Evolutionary conservation across 2,797 vertebrate genomes (phyloP).

Genomic region (Garrulus glandarius): DNA sequence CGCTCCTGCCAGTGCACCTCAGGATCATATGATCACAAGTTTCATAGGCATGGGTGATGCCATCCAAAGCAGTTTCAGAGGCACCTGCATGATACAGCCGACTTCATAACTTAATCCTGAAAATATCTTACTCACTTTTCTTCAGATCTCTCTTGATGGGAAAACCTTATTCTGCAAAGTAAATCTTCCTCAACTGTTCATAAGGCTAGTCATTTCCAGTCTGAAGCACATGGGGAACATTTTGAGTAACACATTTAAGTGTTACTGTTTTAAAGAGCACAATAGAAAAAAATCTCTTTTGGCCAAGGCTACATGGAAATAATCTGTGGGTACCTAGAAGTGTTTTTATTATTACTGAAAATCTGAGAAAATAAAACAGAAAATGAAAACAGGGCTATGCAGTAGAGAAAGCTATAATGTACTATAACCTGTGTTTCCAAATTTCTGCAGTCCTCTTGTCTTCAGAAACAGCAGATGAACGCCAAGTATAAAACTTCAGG

Average conservation of each 20-base stretch:
- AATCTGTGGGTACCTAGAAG: neutral
- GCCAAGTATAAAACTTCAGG: neutral
- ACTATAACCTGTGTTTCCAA: neutral
- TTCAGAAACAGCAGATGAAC: neutral
- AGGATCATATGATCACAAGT: neutral
- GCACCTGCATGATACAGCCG: neutral
- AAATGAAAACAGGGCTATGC: neutral
- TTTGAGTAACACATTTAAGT: neutral
- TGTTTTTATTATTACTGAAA: neutral
- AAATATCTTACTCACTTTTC: neutral
- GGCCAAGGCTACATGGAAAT: neutral
- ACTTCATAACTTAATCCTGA: neutral
- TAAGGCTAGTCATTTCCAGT: neutral
- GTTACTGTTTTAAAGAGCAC: neutral
- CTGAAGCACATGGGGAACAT: neutral
- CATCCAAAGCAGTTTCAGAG: neutral
- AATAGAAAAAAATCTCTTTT: neutral
- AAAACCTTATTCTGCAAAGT: neutral
- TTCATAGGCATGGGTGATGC: neutral
- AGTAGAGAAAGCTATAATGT: neutral
- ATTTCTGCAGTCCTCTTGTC: neutral
- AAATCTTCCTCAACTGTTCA: neutral
- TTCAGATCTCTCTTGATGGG: neutral
- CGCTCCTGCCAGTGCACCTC: fast-evolving
- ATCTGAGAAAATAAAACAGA: neutral